Percentiles rank a stretch among this genome's conserved stretches.
These are phyloP conservation scores for Palloptera scutellata DNA, from an alignment of 2,888 invertebrate genomes.

Conservation along the genomic window DNA sequence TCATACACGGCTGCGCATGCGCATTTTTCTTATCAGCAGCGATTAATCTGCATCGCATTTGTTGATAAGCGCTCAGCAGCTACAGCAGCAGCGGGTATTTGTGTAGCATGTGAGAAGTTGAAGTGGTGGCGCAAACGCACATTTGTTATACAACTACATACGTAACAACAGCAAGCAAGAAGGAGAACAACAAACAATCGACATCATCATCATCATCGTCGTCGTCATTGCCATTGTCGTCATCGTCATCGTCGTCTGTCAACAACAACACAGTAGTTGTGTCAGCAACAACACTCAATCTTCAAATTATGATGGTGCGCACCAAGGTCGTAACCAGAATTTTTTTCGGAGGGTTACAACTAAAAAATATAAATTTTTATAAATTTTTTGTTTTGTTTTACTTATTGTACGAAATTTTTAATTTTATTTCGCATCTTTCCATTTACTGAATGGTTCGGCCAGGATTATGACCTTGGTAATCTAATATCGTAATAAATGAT, in stretches of 20 bases:
- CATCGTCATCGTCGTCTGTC: constrained; percentile 17
- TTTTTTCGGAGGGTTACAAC: too few relatives aligned
- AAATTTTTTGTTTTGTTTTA: too few relatives aligned
- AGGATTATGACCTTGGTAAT: too few relatives aligned
- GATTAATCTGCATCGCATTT: constrained; percentile 59
- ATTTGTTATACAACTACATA: constrained; percentile 24
- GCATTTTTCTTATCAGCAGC: constrained; percentile 52
- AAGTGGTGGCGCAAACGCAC: constrained; percentile 24
- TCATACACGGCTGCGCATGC: constrained; percentile 35
- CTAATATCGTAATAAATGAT: too few relatives aligned
- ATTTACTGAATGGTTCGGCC: too few relatives aligned
- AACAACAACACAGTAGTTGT: too few relatives aligned
- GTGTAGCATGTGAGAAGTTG: constrained; percentile 1
- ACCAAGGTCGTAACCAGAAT: too few relatives aligned
- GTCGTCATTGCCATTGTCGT: constrained; percentile 29
- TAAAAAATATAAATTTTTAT: too few relatives aligned
- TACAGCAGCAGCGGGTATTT: constrained; percentile 10
- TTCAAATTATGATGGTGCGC: too few relatives aligned
- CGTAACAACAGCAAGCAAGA: constrained; percentile 13
- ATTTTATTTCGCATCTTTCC: too few relatives aligned
- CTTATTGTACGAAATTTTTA: too few relatives aligned
- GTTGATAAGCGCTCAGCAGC: constrained; percentile 48
- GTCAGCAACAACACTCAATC: too few relatives aligned
- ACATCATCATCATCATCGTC: constrained; percentile 14
- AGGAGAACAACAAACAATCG: background rate